These are phyloP conservation scores for Garra rufa DNA, from an alignment of 2,113 vertebrate species.

Conservation along the genomic window DNA sequence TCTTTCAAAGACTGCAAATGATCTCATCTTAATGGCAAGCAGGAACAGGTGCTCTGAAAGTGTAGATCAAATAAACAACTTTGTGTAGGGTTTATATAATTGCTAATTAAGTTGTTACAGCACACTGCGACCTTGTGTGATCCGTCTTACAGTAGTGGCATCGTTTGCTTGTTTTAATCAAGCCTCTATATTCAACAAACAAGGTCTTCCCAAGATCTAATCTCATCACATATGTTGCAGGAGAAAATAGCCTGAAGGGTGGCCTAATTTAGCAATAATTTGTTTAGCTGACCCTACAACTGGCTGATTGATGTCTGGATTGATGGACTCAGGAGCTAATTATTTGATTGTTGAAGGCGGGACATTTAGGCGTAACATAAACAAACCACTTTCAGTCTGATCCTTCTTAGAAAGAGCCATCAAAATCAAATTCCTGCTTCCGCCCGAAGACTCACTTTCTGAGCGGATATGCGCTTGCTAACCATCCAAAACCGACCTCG, in stretches of 20 bases:
- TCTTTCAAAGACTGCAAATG: neutral
- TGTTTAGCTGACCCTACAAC: slow-evolving; percentile 68
- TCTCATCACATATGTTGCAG: slow-evolving; percentile 26
- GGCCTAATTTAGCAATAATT: slow-evolving; percentile 64
- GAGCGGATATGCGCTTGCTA: slow-evolving; percentile 31
- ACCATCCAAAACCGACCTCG: slow-evolving; percentile 58
- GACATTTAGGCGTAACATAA: slow-evolving; percentile 65
- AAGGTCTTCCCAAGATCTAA: slow-evolving; percentile 39
- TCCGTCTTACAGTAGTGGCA: slow-evolving; percentile 9
- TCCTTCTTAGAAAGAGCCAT: slow-evolving; percentile 64
- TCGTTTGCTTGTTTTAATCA: slow-evolving; percentile 49
- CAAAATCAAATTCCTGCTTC: slow-evolving; percentile 53
- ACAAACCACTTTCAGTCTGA: slow-evolving; percentile 70
- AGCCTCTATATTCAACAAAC: slow-evolving; percentile 28
- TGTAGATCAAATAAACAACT: neutral
- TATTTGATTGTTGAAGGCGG: slow-evolving; percentile 63
- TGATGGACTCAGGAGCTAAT: slow-evolving; percentile 68
- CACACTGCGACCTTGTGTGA: neutral
- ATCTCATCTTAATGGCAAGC: neutral
- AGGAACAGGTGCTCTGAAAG: slow-evolving; percentile 25
- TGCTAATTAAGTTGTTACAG: neutral
- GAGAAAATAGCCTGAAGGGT: slow-evolving; percentile 27
- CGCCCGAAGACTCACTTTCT: slow-evolving; percentile 16
- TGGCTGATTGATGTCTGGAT: slow-evolving; percentile 70
- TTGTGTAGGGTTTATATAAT: neutral